phyloP scores from a whole-genome alignment of 2,888 invertebrate genomes.

The Artemia sinica region DNA sequence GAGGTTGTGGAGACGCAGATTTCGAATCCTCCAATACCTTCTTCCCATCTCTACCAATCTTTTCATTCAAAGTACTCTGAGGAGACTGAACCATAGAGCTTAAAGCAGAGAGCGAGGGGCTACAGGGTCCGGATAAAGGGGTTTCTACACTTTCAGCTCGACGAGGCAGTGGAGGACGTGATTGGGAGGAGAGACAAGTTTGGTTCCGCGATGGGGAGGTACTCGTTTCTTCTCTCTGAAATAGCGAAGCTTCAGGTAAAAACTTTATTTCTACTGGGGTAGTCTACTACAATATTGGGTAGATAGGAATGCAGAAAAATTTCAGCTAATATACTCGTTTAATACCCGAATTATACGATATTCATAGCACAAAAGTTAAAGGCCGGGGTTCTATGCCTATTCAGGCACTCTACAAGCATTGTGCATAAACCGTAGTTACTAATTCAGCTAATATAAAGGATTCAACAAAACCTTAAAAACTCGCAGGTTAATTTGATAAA shows the following conservation, averaged over 20 bases:
- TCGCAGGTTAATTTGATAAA: too few species aligned
- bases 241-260: not conserved
- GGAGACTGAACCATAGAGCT: constrained; percentile 12
- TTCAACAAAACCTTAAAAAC: too few species aligned
- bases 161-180: constrained; percentile 11
- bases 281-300: too few species aligned
- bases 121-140: constrained; percentile 12
- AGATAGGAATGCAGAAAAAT: too few species aligned
- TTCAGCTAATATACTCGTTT: too few species aligned
- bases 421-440: too few species aligned
- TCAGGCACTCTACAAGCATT: too few species aligned
- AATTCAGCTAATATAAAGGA: too few species aligned
- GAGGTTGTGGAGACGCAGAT: not conserved
- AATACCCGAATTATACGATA: too few species aligned
- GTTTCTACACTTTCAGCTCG: constrained; percentile 7
- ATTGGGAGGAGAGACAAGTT: not conserved
- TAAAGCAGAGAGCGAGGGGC: constrained; percentile 11
- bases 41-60: not conserved
- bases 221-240: constrained; percentile 8
- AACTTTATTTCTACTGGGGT: not conserved
- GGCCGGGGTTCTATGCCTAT: too few species aligned
- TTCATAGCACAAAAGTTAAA: too few species aligned
- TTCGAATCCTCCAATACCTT: not conserved
- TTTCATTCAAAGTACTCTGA: constrained; percentile 1
- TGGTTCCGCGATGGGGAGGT: not conserved